These are phyloP conservation scores for Aldabrachelys gigantea DNA, from an alignment of 2,113 vertebrate genomes.

Conservation along the genomic window DNA sequence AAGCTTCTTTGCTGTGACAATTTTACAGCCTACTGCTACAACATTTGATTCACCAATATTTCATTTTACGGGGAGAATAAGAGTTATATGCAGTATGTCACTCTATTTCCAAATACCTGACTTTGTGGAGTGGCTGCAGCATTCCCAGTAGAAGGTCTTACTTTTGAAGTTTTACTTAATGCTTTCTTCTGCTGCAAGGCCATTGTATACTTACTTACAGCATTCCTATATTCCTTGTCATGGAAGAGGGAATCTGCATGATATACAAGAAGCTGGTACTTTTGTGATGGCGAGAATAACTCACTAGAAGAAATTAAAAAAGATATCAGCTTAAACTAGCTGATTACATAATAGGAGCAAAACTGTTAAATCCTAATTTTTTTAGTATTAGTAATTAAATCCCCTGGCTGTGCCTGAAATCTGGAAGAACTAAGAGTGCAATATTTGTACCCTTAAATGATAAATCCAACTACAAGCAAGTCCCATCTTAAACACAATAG, in stretches of 20 bases:
- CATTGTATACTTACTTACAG: slow-evolving; percentile 97
- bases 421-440: not conserved
- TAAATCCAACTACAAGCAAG: not conserved
- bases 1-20: not conserved
- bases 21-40: not conserved
- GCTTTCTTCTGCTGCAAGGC: slow-evolving; percentile 98
- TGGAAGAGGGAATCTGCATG: slow-evolving; percentile 98
- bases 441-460: not conserved
- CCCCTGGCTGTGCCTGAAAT: not conserved
- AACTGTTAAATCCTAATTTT: not conserved
- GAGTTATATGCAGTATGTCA: not conserved
- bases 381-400: not conserved
- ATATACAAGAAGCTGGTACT: slow-evolving; percentile 97
- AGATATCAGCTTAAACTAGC: not conserved
- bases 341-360: not conserved
- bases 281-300: slow-evolving; percentile 94
- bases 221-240: slow-evolving; percentile 97
- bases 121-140: slow-evolving; percentile 89
- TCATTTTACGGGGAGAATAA: accelerated
- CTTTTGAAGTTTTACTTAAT: slow-evolving; percentile 97
- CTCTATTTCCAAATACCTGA: slow-evolving; percentile 81
- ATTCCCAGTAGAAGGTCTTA: slow-evolving; percentile 93
- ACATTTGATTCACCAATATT: not conserved
- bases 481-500: not conserved
- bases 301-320: slow-evolving; percentile 81